These are phyloP conservation scores for Empidonax alnorum DNA, from an alignment of 2,113 vertebrate genomes.

Conservation along the genomic window DNA sequence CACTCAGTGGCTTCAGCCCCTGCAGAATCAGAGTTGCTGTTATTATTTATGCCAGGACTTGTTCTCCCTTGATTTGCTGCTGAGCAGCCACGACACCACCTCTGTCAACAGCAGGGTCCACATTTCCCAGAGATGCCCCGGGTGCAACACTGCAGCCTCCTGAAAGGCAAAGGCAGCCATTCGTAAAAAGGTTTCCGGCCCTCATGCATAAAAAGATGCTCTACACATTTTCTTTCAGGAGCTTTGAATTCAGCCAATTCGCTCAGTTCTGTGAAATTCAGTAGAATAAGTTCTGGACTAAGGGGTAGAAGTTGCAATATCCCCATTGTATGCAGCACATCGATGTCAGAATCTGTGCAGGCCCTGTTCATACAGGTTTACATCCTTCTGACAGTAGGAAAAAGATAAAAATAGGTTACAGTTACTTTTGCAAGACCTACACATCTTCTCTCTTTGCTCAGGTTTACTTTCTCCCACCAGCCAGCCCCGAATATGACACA, in stretches of 20 bases:
- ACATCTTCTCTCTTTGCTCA: background rate
- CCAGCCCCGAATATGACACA: background rate
- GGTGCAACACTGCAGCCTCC: background rate
- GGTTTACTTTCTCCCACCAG: background rate
- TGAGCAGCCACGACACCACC: background rate
- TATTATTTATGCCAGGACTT: background rate
- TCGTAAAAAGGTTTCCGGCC: background rate
- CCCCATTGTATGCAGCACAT: accelerated
- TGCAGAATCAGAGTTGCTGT: accelerated
- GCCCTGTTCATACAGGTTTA: background rate
- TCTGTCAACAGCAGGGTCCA: background rate
- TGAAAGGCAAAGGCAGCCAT: background rate
- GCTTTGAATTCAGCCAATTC: background rate
- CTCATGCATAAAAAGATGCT: background rate
- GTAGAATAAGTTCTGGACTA: background rate
- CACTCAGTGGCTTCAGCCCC: background rate
- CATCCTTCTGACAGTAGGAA: background rate
- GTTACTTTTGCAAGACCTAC: background rate
- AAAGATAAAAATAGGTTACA: background rate
- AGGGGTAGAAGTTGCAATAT: background rate
- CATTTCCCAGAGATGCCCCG: accelerated
- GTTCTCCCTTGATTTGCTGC: background rate
- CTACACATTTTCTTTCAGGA: background rate
- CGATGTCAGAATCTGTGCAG: background rate
- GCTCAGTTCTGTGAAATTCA: background rate